These are phyloP conservation scores for Hydraecia micacea DNA, from an alignment of 2,888 invertebrate species.

Conservation along the genomic window DNA sequence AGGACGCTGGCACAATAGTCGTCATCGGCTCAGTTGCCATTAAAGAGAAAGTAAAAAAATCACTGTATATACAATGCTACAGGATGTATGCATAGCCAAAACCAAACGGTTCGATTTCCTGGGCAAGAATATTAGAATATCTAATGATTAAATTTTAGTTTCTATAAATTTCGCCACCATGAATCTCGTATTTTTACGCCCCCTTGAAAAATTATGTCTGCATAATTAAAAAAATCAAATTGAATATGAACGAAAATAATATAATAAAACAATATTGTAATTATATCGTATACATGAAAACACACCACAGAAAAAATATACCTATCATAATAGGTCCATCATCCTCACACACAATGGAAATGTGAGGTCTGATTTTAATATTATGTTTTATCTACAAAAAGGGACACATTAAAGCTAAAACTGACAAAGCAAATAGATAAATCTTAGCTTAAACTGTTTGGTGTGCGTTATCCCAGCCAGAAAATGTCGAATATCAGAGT, in stretches of 20 bases:
- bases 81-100: not conserved
- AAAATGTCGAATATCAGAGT: no score
- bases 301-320: constrained; percentile 8
- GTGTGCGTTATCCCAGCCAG: no score
- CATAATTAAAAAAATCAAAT: constrained; percentile 12
- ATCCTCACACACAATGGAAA: constrained; percentile 3
- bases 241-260: constrained; percentile 15
- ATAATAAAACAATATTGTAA: constrained; percentile 3
- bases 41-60: no score
- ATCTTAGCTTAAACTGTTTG: no score
- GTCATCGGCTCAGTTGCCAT: no score
- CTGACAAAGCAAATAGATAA: constrained; percentile 4
- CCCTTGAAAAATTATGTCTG: not conserved
- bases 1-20: no score
- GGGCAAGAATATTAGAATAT: not conserved
- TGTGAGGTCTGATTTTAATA: constrained; percentile 8
- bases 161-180: not conserved
- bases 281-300: constrained; percentile 21
- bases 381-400: not conserved
- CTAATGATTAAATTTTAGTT: no score
- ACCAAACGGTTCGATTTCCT: not conserved
- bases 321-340: not conserved
- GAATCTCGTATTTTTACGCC: not conserved
- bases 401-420: constrained; percentile 9
- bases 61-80: not conserved